Conservation (phyloP, 2,797 vertebrate genomes). For the Crypturellus tataupa region DNA sequence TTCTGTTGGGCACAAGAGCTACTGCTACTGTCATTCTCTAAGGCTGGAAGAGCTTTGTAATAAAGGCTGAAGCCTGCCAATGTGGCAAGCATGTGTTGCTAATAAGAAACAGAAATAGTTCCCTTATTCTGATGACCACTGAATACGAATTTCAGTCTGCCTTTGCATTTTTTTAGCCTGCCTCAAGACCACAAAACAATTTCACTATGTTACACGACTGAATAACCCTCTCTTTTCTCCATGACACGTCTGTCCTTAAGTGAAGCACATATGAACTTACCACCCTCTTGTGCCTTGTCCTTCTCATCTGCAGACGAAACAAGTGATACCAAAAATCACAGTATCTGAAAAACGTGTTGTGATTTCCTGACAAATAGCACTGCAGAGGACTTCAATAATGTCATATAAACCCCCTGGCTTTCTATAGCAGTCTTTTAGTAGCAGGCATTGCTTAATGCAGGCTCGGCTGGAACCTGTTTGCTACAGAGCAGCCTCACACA, state of each 20-base stretch:
- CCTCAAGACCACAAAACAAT: background rate
- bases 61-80: background rate
- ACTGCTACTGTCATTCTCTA: background rate
- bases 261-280: background rate
- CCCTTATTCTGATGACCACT: background rate
- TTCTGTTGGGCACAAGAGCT: background rate
- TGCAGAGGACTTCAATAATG: background rate
- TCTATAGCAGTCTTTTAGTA: background rate
- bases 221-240: background rate
- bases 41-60: background rate
- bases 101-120: background rate
- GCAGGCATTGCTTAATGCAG: background rate
- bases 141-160: background rate
- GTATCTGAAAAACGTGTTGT: background rate
- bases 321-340: background rate
- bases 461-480: background rate
- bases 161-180: background rate
- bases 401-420: background rate
- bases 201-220: background rate
- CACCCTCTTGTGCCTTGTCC: rapidly evolving
- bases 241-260: background rate
- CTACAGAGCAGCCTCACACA: background rate
- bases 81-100: background rate
- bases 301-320: background rate
- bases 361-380: background rate